Conservation (phyloP, 2,113 vertebrate genomes). For the Myocastor coypus region DNA sequence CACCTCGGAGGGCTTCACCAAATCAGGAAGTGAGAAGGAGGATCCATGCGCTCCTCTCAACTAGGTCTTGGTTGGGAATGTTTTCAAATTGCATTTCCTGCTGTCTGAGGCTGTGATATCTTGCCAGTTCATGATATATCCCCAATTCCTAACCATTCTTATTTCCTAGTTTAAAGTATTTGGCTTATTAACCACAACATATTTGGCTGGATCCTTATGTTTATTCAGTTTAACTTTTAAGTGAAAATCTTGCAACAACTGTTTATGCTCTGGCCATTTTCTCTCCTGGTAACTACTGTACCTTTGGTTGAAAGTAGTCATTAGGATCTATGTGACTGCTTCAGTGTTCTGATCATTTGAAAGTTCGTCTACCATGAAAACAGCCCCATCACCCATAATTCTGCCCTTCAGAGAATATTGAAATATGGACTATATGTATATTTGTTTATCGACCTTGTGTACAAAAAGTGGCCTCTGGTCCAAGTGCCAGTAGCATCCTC, state of each 20-base stretch:
- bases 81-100: background rate
- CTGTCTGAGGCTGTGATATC: too few relatives aligned
- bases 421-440: background rate
- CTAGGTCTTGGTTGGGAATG: too few relatives aligned
- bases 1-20: background rate
- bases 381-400: background rate
- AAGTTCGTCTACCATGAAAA: background rate
- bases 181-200: background rate
- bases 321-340: background rate
- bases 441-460: background rate
- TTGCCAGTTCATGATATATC: too few relatives aligned
- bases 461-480: background rate
- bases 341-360: background rate
- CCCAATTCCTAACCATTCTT: background rate
- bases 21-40: background rate
- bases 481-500: background rate
- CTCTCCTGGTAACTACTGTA: accelerated
- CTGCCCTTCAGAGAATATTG: background rate
- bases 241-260: background rate
- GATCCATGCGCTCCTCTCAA: too few relatives aligned
- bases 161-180: background rate
- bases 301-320: background rate
- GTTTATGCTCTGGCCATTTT: background rate
- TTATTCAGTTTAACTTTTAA: background rate
- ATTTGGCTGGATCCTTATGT: background rate